Evolutionary conservation across 2,888 invertebrate genomes (phyloP).

Genomic region (Argyresthia albistria): DNA sequence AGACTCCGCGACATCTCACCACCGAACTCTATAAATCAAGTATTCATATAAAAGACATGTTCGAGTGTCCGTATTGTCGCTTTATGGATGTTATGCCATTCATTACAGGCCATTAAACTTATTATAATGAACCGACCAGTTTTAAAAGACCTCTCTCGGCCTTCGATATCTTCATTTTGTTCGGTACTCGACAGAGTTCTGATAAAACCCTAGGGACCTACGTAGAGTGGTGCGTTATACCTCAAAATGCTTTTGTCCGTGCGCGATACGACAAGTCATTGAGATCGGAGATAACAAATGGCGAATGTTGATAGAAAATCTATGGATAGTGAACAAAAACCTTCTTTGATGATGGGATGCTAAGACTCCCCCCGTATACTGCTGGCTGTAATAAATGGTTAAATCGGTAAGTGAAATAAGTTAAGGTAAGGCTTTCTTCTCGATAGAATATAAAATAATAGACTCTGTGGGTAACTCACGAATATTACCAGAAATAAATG

Average conservation of each 20-base stretch:
- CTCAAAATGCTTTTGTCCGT: constrained; percentile 64
- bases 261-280: constrained; percentile 64
- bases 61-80: constrained; percentile 66
- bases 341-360: background rate
- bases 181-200: background rate
- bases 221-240: constrained; percentile 39
- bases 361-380: constrained; percentile 1
- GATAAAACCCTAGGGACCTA: constrained; percentile 19
- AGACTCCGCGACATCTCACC: constrained; percentile 28
- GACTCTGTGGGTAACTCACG: no score
- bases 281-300: constrained; percentile 63
- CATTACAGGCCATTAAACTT: constrained; percentile 71
- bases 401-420: background rate
- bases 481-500: no score
- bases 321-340: constrained; percentile 9
- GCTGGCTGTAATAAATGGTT: background rate
- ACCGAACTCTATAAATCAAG: constrained; percentile 59
- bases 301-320: constrained; percentile 47
- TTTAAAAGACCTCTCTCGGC: constrained; percentile 17
- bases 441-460: no score
- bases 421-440: no score
- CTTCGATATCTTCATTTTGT: background rate
- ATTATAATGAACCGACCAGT: constrained; percentile 53
- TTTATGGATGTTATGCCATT: constrained; percentile 71
- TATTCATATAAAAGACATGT: constrained; percentile 63